A percentile compares a stretch with the other conserved stretches of the same genome.
These are phyloP conservation scores for Glaucomys volans DNA, from an alignment of 2,113 vertebrate species.

Conservation along the genomic window DNA sequence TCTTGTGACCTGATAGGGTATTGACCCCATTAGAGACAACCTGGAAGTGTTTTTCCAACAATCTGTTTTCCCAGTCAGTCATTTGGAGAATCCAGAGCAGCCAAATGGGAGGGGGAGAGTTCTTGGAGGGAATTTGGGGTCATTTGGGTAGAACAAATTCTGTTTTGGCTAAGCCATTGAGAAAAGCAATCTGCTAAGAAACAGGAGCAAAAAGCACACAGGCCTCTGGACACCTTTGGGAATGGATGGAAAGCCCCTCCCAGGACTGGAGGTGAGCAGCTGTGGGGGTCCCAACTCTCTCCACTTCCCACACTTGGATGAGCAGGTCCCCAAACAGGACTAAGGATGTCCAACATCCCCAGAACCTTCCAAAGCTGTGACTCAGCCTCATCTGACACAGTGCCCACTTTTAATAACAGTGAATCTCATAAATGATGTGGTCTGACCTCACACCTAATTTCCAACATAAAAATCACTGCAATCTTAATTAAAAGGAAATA, in stretches of 20 bases:
- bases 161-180: constrained; percentile 34
- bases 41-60: constrained; percentile 55
- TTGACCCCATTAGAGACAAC: background rate
- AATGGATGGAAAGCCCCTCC: background rate
- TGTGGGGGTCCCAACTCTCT: background rate
- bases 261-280: background rate
- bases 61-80: constrained; percentile 50
- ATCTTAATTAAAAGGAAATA: constrained; percentile 58
- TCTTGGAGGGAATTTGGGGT: constrained; percentile 47
- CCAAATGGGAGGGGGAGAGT: constrained; percentile 39
- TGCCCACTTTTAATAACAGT: background rate
- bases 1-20: background rate
- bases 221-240: background rate
- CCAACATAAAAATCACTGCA: background rate
- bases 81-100: background rate
- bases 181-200: constrained; percentile 26
- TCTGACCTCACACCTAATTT: constrained; percentile 4
- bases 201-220: background rate
- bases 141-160: constrained; percentile 47
- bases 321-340: background rate
- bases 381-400: background rate
- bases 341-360: background rate
- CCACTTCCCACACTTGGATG: background rate
- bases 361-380: background rate
- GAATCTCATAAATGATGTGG: constrained; percentile 13